Percentiles rank a stretch among this genome's conserved stretches.
Conservation (phyloP, 2,113 vertebrate species). For the Nesoenas mayeri region DNA sequence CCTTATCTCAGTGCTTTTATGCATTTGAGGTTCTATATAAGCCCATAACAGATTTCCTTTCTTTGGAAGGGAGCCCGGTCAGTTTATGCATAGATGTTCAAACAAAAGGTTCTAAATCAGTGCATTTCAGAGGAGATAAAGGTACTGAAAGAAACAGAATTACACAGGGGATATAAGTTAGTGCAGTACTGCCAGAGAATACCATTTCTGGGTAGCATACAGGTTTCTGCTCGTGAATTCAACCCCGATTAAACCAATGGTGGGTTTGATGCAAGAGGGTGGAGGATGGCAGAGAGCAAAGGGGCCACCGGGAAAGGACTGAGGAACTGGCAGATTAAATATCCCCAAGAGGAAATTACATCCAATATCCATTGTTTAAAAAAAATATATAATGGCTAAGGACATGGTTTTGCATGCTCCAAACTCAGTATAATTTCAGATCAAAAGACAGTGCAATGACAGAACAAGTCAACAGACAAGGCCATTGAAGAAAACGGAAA, state of each 20-base stretch:
- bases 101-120: not conserved
- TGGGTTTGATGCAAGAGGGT: not conserved
- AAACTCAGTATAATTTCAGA: accelerated
- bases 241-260: not conserved
- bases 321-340: not conserved
- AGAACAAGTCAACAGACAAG: accelerated
- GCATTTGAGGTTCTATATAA: not conserved
- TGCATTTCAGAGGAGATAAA: not conserved
- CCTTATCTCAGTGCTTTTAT: not conserved
- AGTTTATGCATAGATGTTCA: not conserved
- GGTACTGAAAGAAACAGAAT: not conserved
- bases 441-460: not conserved
- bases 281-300: not conserved
- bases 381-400: no score
- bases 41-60: not conserved
- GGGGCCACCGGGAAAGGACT: not conserved
- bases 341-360: not conserved
- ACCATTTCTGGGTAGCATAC: not conserved
- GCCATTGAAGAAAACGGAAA: accelerated
- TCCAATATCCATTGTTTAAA: not conserved
- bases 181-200: not conserved
- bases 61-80: not conserved
- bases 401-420: not conserved
- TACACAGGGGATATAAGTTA: not conserved
- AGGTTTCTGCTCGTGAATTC: not conserved